phyloP scores from a whole-genome alignment of 2,888 invertebrate genomes.

The Ptychoptera contaminata region DNA sequence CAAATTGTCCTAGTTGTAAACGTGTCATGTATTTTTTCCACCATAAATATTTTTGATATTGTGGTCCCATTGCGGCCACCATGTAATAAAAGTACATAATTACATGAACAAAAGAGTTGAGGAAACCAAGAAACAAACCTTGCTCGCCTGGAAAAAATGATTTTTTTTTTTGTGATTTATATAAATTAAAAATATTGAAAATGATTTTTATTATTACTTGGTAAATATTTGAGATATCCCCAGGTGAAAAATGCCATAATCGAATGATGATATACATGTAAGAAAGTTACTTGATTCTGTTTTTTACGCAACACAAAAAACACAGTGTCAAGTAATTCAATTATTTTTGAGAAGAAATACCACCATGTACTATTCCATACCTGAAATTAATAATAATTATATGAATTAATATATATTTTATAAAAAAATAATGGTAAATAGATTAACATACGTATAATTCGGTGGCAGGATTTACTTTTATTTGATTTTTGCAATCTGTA shows the following conservation, averaged over 20 bases:
- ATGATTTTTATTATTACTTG: constrained; percentile 34
- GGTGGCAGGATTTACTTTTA: too few species aligned
- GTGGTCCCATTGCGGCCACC: constrained; percentile 33
- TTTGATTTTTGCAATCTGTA: too few species aligned
- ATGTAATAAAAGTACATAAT: constrained; percentile 38
- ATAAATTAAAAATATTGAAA: neutral
- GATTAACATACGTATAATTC: too few species aligned
- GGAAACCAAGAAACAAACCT: constrained; percentile 32
- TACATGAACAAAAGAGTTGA: constrained; percentile 35
- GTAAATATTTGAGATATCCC: constrained; percentile 62
- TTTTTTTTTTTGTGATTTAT: constrained; percentile 5
- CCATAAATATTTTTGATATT: constrained; percentile 35
- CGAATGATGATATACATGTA: constrained; percentile 81
- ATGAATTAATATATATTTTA: too few species aligned
- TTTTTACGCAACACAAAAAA: constrained; percentile 87
- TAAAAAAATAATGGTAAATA: too few species aligned
- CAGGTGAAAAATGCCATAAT: constrained; percentile 65
- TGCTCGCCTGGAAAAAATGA: constrained; percentile 25
- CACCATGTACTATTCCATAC: constrained; percentile 54
- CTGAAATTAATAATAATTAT: constrained; percentile 16
- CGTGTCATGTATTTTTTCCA: constrained; percentile 38
- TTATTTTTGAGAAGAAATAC: constrained; percentile 64
- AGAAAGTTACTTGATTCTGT: constrained; percentile 69
- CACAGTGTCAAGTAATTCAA: constrained; percentile 63
- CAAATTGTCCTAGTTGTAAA: constrained; percentile 42